These are phyloP conservation scores for Chrysolina haemoptera DNA, from an alignment of 2,888 invertebrate species.

Conservation along the genomic window DNA sequence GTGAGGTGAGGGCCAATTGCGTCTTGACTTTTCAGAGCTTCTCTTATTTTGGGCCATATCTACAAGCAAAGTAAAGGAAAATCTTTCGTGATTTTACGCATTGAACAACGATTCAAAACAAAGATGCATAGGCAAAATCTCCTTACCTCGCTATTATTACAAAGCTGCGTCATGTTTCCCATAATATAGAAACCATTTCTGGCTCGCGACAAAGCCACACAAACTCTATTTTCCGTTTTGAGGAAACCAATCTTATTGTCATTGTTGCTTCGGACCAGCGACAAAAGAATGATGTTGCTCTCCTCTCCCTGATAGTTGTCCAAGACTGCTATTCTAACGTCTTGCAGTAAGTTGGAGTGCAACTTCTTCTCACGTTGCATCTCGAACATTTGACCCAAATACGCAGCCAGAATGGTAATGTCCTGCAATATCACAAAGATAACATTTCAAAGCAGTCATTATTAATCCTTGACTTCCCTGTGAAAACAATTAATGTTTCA, in stretches of 20 bases:
- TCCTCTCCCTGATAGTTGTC: constrained; percentile 90
- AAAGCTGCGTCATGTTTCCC: constrained; percentile 79
- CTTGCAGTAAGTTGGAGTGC: constrained; percentile 72
- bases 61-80: constrained; percentile 42
- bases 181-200: constrained; percentile 80
- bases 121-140: no score
- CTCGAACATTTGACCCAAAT: constrained; percentile 79
- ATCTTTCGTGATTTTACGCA: no score
- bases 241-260: constrained; percentile 81
- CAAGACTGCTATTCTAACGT: constrained; percentile 77
- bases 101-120: no score
- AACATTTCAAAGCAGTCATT: no score
- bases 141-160: constrained; percentile 69
- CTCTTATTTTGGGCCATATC: constrained; percentile 75
- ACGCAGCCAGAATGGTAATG: constrained; percentile 83
- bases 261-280: constrained; percentile 83
- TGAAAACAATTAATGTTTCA: no score
- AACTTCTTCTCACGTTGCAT: constrained; percentile 73
- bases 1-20: constrained; percentile 72
- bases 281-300: constrained; percentile 83
- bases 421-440: constrained; percentile 67
- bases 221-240: constrained; percentile 79
- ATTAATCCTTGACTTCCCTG: no score
- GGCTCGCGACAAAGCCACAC: constrained; percentile 85
- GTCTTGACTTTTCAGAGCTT: constrained; percentile 70